Conservation (phyloP, 2,797 vertebrate genomes). For the Helarctos malayanus region DNA sequence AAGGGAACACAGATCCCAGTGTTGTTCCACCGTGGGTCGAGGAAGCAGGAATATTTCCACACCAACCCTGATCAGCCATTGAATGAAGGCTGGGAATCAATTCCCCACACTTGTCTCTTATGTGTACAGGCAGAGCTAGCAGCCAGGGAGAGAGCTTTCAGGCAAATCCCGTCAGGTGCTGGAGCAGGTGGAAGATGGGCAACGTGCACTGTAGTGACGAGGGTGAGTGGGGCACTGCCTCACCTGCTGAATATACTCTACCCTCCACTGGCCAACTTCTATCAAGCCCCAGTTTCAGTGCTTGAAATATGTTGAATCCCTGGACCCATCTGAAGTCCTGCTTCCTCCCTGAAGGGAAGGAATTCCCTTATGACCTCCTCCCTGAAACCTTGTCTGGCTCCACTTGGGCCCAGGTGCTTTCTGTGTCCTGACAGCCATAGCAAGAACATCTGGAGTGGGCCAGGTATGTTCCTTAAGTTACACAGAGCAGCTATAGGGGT, state of each 20-base stretch:
- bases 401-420: background rate
- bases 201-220: rapidly evolving
- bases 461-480: background rate
- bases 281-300: background rate
- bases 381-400: background rate
- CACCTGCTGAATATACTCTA: background rate
- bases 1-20: background rate
- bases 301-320: background rate
- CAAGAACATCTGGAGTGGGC: rapidly evolving
- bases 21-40: rapidly evolving
- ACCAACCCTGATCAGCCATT: background rate
- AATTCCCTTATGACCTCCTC: background rate
- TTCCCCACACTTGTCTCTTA: background rate
- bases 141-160: background rate
- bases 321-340: background rate
- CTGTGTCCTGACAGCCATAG: background rate
- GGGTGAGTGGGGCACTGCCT: no score
- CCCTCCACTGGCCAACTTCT: background rate
- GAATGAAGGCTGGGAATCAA: background rate
- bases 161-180: no score
- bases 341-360: background rate
- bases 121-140: background rate
- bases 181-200: background rate
- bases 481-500: rapidly evolving
- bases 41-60: background rate